Base-by-base conservation (phyloP, 2,113 vertebrate species). In the Otolemur garnettii region DNA sequence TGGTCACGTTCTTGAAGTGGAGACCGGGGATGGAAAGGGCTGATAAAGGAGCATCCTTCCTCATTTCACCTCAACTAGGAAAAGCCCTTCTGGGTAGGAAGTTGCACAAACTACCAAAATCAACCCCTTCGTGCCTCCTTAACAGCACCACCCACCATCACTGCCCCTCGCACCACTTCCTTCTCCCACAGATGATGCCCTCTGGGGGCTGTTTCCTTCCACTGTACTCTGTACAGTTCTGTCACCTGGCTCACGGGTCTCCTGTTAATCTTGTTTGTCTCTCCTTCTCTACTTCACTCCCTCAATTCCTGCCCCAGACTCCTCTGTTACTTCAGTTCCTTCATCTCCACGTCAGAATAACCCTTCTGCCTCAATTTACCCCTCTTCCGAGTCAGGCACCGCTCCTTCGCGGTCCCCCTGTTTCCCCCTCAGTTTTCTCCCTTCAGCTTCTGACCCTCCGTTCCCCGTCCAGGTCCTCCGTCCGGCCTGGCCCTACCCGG, bases 401-500 rank as follows among this genome's bases (percentile, higher is more conserved):
- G 45, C 42, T 74, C 53, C 62, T 22, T 66, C 28, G 17, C 30
- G 38, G 35, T 35, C 77, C 45, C n/a, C 86, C 19, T 1, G 72
- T 33, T 55, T 84, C 66, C 30, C 14, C 81, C 68, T 82, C 60
- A 68, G 68, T 62, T 86, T 83, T 26, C 60, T 38, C 72, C 60
- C 62, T 45, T 86, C 87, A 12, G 80, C 74, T 50, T 89, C 68
- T 22, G 17, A 66, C 2, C 38, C 21, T 30, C 4, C 0, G 4
- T n/a, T 95, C 72, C 75, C 3, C 0, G 62, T 50, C 78, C 86
- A 22, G 15, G 35, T 5, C 53, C 78, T 93, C 53, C 2, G 1
- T 93, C 53, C 2, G 1, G 87, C 55, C 14, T 0, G 80, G 53
- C 91, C 96, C 91, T 97, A 98, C 97, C 97, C 1, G 96, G 94